Conservation (phyloP, 2,797 vertebrate genomes). For the Syngnathus rostellatus region DNA sequence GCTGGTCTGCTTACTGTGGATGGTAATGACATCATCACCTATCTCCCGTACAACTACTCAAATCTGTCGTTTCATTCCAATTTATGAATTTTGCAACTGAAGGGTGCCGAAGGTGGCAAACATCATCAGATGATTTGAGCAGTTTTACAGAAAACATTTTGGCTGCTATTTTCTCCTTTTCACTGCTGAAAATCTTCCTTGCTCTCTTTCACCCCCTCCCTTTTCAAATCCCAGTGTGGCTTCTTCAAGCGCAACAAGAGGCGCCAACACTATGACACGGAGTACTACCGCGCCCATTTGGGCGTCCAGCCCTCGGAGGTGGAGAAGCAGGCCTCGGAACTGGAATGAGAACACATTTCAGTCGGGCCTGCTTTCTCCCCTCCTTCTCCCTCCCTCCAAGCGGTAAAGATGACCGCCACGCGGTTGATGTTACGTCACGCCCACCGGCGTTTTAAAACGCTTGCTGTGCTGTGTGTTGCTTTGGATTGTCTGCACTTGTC, state of each 20-base stretch:
- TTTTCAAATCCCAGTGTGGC: constrained; percentile 73
- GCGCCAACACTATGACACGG: constrained; percentile 73
- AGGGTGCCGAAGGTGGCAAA: background rate
- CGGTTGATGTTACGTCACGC: constrained; percentile 20
- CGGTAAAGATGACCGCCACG: constrained; percentile 53
- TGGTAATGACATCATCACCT: constrained; percentile 67
- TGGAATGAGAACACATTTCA: constrained; percentile 52
- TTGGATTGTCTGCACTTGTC: constrained; percentile 28
- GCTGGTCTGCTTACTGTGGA: constrained; percentile 81
- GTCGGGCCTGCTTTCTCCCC: constrained; percentile 65
- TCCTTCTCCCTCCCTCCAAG: constrained; percentile 52
- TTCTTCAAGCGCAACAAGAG: constrained; percentile 83
- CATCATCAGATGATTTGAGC: background rate
- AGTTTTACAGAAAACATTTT: background rate
- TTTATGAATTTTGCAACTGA: background rate
- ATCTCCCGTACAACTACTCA: background rate
- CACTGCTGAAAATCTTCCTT: constrained; percentile 16
- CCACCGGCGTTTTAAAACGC: constrained; percentile 15
- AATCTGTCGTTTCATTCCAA: constrained; percentile 5
- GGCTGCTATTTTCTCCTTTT: constrained; percentile 6
- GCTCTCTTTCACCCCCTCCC: constrained; percentile 7
- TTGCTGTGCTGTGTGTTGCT: constrained; percentile 34
- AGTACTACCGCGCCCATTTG: constrained; percentile 81
- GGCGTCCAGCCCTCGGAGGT: constrained; percentile 82
- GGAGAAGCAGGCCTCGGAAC: constrained; percentile 77